Base-by-base conservation (phyloP, 1,140 invertebrate genomes). In the Ctenoplectra terminalis region DNA sequence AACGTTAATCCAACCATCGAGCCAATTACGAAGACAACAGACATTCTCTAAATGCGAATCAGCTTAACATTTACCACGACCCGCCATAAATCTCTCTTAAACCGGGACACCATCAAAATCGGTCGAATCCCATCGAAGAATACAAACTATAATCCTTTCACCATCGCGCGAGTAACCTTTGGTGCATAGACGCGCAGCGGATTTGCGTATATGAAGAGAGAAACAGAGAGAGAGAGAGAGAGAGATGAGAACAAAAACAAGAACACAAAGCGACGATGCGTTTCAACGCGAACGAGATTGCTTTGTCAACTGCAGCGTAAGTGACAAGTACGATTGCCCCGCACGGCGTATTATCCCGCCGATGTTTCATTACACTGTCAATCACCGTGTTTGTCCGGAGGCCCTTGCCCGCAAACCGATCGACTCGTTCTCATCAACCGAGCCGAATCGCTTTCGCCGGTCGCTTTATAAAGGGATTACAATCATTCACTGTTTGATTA, bases 381-480 rank as follows among this genome's bases (percentile, higher is more conserved):
- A 81, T 75, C 72, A 75, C 72, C 48, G n/a, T 67, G 61, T 75
- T 81, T 75, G 63, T 75, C 79, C 79, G 50, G 63, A 64, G 66
- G 64, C 46, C 66, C 58, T 61, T 61, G n/a, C 43, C 81, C 58
- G 75, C 81, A 82, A 82, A 82, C 66, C 79, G 71, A 79, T 79
- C 54, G 69, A 64, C 56, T 75, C 61, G 71, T 72, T 54, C 75
- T 79, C 81, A 78, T 83, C 75, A 80, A 72, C 48, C 61, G 20
- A 37, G 31, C 50, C 67, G 61, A 83, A 79, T 79, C 85, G 79
- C 76, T 81, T 81, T 84, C 79, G 73, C 79, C 67, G 86, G 86
- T 86, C 87, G 87, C 85, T 88, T 90, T 85, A 89, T 91, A 90
- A 90, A 86, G 89, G 90, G 87, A 92, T 92, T 89, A 90, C 91